These are phyloP conservation scores for Rana temporaria DNA, from an alignment of 2,113 vertebrate species.

Conservation along the genomic window DNA sequence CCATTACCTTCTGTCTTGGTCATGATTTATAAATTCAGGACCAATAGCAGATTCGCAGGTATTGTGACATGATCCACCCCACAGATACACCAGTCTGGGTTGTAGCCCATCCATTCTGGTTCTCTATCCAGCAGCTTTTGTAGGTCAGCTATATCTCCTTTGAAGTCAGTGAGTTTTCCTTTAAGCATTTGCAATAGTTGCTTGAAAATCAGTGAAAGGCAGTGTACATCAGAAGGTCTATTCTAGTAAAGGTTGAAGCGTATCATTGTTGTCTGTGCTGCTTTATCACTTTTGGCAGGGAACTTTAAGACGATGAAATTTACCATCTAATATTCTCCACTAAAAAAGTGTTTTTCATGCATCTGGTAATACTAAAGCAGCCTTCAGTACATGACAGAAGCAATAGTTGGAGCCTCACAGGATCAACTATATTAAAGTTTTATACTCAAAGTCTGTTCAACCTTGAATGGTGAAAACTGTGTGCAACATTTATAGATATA, in stretches of 20 bases:
- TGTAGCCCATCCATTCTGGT: no score
- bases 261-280: slow-evolving; percentile 1
- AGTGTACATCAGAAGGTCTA: neutral
- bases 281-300: slow-evolving; percentile 24
- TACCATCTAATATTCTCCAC: slow-evolving; percentile 14
- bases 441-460: slow-evolving; percentile 20
- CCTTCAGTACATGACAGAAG: neutral
- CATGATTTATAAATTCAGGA: no score
- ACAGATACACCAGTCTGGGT: no score
- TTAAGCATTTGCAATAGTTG: slow-evolving; percentile 13
- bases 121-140: no score
- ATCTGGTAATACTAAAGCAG: slow-evolving; percentile 24
- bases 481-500: neutral
- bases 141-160: no score
- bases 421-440: slow-evolving; percentile 24
- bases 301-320: slow-evolving; percentile 9
- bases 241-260: neutral
- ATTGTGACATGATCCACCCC: no score
- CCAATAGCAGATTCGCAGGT: no score
- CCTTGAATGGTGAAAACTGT: slow-evolving; percentile 15
- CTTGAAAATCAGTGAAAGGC: neutral
- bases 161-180: no score
- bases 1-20: no score
- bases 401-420: neutral
- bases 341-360: slow-evolving; percentile 28